Evolutionary conservation across 2,888 invertebrate genomes (phyloP), one percentile per base, ranked within the genome.

Genomic region (Drosophila pseudotalamancana): DNA sequence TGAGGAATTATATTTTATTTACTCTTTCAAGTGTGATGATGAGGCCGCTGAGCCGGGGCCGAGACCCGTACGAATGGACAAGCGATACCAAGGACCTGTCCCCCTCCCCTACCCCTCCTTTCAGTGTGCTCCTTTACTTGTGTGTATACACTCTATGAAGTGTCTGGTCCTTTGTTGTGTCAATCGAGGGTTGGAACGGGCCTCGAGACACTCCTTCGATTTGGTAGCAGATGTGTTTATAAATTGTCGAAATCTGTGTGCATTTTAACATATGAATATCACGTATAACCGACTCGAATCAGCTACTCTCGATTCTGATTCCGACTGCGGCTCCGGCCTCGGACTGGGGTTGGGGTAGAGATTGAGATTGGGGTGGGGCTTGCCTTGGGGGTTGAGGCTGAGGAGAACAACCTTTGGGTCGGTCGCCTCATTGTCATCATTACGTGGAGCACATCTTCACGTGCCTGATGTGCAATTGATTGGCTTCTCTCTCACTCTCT

Each of bases 1-100:
- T 77, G 89, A 86, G 89, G 85, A 84, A 84, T 87, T 77, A 82
- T 79, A 87, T 84, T 84, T 87, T 84, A 84, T 84, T 87, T 87
- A 84, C 87, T 84, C 83, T 87, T 84, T 84, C 83, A 87, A 84
- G 83, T 84, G 87, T 84, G 87, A 84, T 84, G 83, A 84, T 87
- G 87, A 84, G 81, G 78, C 74, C 76, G 72, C 74, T 63, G 78
- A 69, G 77, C 70, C 70, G 45, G 35, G 53, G 42, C 9, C 40
- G 35, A 21, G 42, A 27, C 23, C 29, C 56, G 35, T 61, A 66
- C 53, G 62, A 70, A 56, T 46, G 69, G 63, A 66, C 67, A 64
- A 39, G 46, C 57, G 42, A 53, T 34, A 43, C 66, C 59, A 59
- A 54, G 62, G 71, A 74, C 37, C 59, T 70, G 65, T 48, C 29